A percentile compares a stretch with the other conserved stretches of the same genome.
phyloP scores from a whole-genome alignment of 2,113 vertebrate species.

The Todiramphus chloris region DNA sequence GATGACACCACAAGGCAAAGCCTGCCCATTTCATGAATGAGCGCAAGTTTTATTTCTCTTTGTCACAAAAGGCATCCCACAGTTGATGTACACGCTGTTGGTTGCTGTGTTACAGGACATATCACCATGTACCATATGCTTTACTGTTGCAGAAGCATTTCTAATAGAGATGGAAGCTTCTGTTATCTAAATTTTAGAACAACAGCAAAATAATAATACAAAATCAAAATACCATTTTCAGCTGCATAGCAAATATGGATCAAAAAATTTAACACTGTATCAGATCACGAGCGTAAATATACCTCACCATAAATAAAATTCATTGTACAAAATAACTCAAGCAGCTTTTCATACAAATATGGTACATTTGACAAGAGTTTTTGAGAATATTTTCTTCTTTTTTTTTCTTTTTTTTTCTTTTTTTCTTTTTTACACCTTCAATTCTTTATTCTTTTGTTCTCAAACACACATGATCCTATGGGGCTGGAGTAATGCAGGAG shows the following conservation, averaged over 20 bases:
- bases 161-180: conserved; percentile 77
- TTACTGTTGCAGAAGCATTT: conserved; percentile 75
- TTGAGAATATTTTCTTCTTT: conserved; percentile 41
- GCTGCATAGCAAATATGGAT: conserved; percentile 79
- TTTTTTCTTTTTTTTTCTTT: conserved; percentile 35
- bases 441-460: conserved; percentile 54
- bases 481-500: conserved; percentile 45
- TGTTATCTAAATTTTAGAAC: conserved; percentile 67
- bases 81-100: conserved; percentile 56
- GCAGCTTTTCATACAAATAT: conserved; percentile 83
- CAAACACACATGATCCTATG: conserved; percentile 57
- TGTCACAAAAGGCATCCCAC: conserved; percentile 68
- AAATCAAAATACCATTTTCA: conserved; percentile 77
- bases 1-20: not conserved
- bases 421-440: conserved; percentile 62
- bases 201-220: conserved; percentile 69
- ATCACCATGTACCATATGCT: conserved; percentile 59
- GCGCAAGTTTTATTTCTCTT: conserved; percentile 61
- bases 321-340: conserved; percentile 80
- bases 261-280: conserved; percentile 78
- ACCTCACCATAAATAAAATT: conserved; percentile 84
- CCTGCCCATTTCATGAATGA: conserved; percentile 50
- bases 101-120: conserved; percentile 60
- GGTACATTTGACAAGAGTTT: conserved; percentile 76
- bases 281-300: conserved; percentile 76